Evolutionary conservation across 2,113 vertebrate genomes (phyloP), one percentile per base, ranked within the genome.

Genomic region (Calidris pugnax): DNA sequence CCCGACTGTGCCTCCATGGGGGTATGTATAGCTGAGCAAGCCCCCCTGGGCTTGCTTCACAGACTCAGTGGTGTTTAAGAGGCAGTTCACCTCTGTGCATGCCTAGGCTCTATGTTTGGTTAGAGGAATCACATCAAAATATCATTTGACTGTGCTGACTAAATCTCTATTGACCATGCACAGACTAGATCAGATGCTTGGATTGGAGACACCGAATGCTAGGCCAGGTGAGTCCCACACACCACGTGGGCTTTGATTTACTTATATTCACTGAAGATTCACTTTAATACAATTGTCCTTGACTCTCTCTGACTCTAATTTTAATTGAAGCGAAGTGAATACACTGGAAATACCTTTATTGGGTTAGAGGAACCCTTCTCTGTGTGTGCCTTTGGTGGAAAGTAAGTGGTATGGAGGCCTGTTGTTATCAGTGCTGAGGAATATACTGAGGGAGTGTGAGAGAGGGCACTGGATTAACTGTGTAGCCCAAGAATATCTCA

Each of bases 201-300:
- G 51, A 43, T 50, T 37, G n/a, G 35, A 79, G 37, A 57, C 16
- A 53, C 43, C 0, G 0, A 35, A 62, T 14, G 10, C 8, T 79
- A 53, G 11, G 32, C 45, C 57, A 66, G 33, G 14, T 24, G 9
- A 63, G 32, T 33, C 45, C 28, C 51, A 66, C 24, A 62, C 4
- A 75, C 59, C 17, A 79, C 0, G 0, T 43, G 17, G 11, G 10
- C n/a, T 93, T 81, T 63, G 47, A 48, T 75, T 93, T 74, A 47
- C 1, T 2, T 28, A 14, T 48, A 32, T 78, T 60, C 22, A 35
- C 27, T 68, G 8, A 82, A 68, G 7, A 69, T 41, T 73, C 12
- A 9, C 14, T 93, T 93, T 79, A 19, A 22, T 56, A 35, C 78
- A 67, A 4, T 32, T 90, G 23, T 67, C 21, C 14, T 47, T 67